Evolutionary conservation across 1,140 invertebrate species (phyloP).

Genomic region (Drosophila virilis): DNA sequence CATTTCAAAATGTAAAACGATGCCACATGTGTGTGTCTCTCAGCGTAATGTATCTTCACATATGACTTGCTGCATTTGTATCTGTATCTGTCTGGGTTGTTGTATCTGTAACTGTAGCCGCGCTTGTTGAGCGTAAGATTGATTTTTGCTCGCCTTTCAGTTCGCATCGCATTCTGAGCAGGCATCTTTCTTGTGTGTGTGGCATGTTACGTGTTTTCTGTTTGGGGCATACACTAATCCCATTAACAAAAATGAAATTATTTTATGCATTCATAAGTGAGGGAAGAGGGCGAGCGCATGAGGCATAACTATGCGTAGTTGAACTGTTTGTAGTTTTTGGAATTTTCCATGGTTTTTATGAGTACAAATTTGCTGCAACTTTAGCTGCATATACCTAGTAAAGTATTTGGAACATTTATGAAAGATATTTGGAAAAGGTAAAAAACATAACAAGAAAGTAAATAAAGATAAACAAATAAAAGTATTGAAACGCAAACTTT

Average conservation of each 20-base stretch:
- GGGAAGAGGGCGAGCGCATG: neutral
- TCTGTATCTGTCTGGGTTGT: conserved; percentile 21
- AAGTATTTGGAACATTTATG: too few relatives aligned
- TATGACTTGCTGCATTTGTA: conserved; percentile 10
- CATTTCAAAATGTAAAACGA: conserved; percentile 71
- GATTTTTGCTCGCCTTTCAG: conserved; percentile 67
- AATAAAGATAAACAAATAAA: too few relatives aligned
- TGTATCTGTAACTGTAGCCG: conserved; percentile 53
- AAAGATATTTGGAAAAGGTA: neutral
- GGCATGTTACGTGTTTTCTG: conserved; percentile 33
- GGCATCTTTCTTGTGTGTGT: conserved; percentile 28
- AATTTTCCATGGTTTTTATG: conserved; percentile 45
- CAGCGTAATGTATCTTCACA: conserved; percentile 20
- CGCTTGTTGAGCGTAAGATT: conserved; percentile 59
- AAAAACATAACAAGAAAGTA: too few relatives aligned
- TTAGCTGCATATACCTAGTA: too few relatives aligned
- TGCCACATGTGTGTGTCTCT: conserved; percentile 76
- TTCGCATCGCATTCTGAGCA: conserved; percentile 18
- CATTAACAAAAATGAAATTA: conserved; percentile 73
- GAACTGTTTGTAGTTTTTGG: conserved; percentile 25
- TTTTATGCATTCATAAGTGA: conserved; percentile 53
- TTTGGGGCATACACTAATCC: conserved; percentile 43
- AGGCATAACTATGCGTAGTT: neutral
- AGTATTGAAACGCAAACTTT: too few relatives aligned
- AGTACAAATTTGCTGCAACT: conserved; percentile 23